A percentile compares a stretch with the other conserved stretches of the same genome.
phyloP scores from a whole-genome alignment of 1,140 invertebrate genomes.

The Acromyrmex heyeri region DNA sequence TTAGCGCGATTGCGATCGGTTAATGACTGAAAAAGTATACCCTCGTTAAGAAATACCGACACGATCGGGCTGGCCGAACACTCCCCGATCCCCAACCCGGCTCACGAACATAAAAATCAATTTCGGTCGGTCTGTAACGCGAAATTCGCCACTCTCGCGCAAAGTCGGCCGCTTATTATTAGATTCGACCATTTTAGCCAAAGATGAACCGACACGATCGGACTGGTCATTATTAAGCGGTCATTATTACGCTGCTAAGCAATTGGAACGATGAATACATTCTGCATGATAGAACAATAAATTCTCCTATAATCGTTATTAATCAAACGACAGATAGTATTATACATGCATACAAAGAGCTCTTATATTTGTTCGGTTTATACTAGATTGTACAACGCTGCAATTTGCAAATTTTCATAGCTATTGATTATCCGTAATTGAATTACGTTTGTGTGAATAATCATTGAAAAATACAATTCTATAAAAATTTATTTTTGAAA shows the following conservation, averaged over 20 bases:
- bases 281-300: background rate
- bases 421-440: conserved; percentile 46
- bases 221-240: background rate
- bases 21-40: conserved; percentile 84
- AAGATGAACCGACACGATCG: background rate
- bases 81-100: background rate
- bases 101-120: conserved; percentile 62
- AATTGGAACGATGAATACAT: background rate
- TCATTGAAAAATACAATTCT: conserved; percentile 33
- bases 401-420: conserved; percentile 51
- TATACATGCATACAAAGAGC: background rate
- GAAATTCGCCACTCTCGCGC: conserved; percentile 6
- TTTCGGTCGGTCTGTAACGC: conserved; percentile 37
- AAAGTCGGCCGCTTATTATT: conserved; percentile 33
- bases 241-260: background rate
- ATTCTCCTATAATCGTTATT: conserved; percentile 38
- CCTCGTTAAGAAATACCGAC: conserved; percentile 84
- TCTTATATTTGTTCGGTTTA: background rate
- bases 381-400: background rate
- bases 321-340: conserved; percentile 38
- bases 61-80: conserved; percentile 74
- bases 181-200: background rate
- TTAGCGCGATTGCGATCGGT: conserved; percentile 83
- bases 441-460: conserved; percentile 47
- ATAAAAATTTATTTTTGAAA: background rate